Base-by-base conservation (phyloP, 2,888 invertebrate genomes). In the Xanthorhoe designata region DNA sequence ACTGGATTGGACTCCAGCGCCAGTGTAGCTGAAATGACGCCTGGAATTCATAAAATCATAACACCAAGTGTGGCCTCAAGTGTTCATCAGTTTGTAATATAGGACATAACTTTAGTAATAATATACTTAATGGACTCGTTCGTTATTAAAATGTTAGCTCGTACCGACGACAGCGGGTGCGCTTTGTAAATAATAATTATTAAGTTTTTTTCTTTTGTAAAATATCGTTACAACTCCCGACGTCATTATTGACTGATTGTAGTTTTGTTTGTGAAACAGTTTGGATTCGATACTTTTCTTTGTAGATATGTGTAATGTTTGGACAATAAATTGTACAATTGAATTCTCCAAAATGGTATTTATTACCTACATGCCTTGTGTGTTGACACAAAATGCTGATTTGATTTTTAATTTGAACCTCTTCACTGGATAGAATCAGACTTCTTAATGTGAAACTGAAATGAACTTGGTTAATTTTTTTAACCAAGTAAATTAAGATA, bases 101-200 rank as follows among this genome's bases (percentile, higher is more conserved):
- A 72, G 68, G 60, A 66, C 60, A 55, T 66, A 66, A 66, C 80
- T 71, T 75, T 77, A 77, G 79, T 66, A 74, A 72, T 74, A 72
- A 71, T 76, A 64, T 64, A 60, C 51, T 51, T 67, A 69, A 65
- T 63, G 62, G 64, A 70, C 64, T 69, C 60, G 63, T 67, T 62
- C 62, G 52, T 57, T 63, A 68, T 69, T 66, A 62, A 53, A 60
- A 62, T 66, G 5, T 64, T 61, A 54, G 68, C 61, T 86, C 83
- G 86, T 86, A 85, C 78, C 75, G 73, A 77, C 76, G 61, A 72
- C 76, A 77, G 77, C 72, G 81, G 86, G 86, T 88, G 81, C 79
- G 88, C 87, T 88, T 85, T 92, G 92, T 92, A 92, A 91, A 92
- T 92, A 91, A 86, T 86, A 80, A 78, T 83, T 75, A 84, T 89